Evolutionary conservation across 2,797 vertebrate species (phyloP).

Genomic region (Bradypodion pumilum): DNA sequence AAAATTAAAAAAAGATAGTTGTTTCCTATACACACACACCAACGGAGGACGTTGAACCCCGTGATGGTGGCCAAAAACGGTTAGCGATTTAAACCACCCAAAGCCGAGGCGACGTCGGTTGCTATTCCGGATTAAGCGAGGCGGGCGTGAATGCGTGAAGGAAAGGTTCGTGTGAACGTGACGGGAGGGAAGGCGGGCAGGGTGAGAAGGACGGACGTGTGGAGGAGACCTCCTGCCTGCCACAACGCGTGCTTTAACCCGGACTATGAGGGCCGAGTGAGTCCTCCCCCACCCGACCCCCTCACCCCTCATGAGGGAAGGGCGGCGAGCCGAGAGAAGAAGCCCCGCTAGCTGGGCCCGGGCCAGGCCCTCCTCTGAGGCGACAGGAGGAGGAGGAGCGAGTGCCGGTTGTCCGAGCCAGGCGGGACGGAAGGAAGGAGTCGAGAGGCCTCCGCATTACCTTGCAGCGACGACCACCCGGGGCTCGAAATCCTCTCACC

Average conservation of each 20-base stretch:
- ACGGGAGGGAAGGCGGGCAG: no score
- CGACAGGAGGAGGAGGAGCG: no score
- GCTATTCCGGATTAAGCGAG: not conserved
- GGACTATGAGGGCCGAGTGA: no score
- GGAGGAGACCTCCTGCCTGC: not conserved
- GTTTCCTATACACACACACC: no score
- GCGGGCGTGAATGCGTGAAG: not conserved
- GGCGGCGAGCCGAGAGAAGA: not conserved
- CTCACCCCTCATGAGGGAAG: no score
- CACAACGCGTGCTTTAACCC: not conserved
- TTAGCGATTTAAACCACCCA: not conserved
- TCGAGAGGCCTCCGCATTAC: slow-evolving; percentile 12
- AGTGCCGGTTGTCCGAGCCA: not conserved
- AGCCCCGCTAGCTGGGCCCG: not conserved
- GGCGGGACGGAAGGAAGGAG: no score
- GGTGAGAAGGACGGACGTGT: not conserved
- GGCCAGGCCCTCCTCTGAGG: not conserved
- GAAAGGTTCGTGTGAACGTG: not conserved
- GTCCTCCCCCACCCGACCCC: no score
- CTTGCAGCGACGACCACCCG: slow-evolving; percentile 45
- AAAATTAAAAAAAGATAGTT: no score
- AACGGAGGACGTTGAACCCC: not conserved
- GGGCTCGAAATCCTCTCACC: slow-evolving; percentile 29
- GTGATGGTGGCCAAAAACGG: no score
- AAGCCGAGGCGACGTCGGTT: not conserved